Conservation (phyloP, 2,888 invertebrate genomes). For the Hyppa rectilinea region DNA sequence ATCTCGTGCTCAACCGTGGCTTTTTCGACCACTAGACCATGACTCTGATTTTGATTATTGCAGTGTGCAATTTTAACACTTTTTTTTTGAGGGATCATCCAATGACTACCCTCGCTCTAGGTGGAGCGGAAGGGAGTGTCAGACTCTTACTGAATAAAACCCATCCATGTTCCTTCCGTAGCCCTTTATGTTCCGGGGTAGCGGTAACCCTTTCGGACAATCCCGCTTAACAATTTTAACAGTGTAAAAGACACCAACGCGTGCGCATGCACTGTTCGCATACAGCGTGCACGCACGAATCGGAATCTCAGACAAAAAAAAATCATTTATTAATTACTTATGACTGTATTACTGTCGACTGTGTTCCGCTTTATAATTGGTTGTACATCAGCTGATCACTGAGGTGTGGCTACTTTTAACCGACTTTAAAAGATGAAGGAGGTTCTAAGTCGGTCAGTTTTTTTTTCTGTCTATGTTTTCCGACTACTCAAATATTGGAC, state of each 20-base stretch:
- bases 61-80: background rate
- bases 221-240: too few relatives aligned
- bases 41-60: background rate
- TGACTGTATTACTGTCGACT: constrained; percentile 28
- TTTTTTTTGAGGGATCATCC: too few relatives aligned
- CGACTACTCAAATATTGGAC: too few relatives aligned
- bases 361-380: constrained; percentile 45
- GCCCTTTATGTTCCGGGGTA: too few relatives aligned
- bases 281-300: constrained; percentile 35
- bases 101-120: too few relatives aligned
- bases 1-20: background rate
- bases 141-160: too few relatives aligned
- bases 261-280: constrained; percentile 22
- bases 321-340: constrained; percentile 41
- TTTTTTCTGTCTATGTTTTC: too few relatives aligned
- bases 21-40: background rate
- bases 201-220: too few relatives aligned
- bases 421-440: too few relatives aligned
- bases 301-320: constrained; percentile 55
- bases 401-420: background rate
- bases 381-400: constrained; percentile 18
- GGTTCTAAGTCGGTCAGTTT: too few relatives aligned
- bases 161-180: too few relatives aligned
- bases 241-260: constrained; percentile 32
- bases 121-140: too few relatives aligned